Percentiles rank a stretch among this genome's conserved stretches.
phyloP scores from a whole-genome alignment of 2,797 vertebrate genomes.

The Perodicticus potto region DNA sequence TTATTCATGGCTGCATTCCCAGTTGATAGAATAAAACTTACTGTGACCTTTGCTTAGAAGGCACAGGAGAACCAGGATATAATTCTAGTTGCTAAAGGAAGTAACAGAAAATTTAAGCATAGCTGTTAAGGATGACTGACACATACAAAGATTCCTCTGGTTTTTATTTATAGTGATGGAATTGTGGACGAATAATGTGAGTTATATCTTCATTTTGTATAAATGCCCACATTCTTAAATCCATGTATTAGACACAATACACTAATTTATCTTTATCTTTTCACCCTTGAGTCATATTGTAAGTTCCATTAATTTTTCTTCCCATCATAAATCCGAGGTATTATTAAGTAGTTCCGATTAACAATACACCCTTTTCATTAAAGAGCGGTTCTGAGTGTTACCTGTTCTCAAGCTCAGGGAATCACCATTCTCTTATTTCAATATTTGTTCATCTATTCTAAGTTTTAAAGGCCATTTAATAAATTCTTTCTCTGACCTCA shows the following conservation, averaged over 20 bases:
- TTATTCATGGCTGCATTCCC: background rate
- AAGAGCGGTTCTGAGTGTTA: conserved; percentile 11
- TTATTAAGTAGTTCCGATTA: conserved; percentile 49
- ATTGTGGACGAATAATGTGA: background rate
- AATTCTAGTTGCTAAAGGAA: background rate
- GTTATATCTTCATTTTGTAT: conserved; percentile 36
- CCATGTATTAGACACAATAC: background rate
- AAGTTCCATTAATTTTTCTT: conserved; percentile 68
- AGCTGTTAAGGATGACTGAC: background rate
- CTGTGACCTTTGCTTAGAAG: background rate
- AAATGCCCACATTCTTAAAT: conserved; percentile 4
- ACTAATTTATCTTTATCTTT: conserved; percentile 64
- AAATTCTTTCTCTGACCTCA: conserved; percentile 43
- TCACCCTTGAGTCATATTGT: background rate
- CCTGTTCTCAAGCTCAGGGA: background rate
- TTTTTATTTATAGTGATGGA: background rate
- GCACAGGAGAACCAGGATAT: background rate
- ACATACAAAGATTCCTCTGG: background rate
- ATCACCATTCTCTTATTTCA: conserved; percentile 64
- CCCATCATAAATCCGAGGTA: conserved; percentile 37
- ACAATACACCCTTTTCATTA: background rate
- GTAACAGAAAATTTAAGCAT: background rate
- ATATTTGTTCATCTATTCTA: conserved; percentile 50
- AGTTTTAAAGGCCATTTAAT: conserved; percentile 34
- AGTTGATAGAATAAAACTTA: background rate